Base-by-base conservation (phyloP, 2,888 invertebrate species). In the Drosophila pseudotakahashii region DNA sequence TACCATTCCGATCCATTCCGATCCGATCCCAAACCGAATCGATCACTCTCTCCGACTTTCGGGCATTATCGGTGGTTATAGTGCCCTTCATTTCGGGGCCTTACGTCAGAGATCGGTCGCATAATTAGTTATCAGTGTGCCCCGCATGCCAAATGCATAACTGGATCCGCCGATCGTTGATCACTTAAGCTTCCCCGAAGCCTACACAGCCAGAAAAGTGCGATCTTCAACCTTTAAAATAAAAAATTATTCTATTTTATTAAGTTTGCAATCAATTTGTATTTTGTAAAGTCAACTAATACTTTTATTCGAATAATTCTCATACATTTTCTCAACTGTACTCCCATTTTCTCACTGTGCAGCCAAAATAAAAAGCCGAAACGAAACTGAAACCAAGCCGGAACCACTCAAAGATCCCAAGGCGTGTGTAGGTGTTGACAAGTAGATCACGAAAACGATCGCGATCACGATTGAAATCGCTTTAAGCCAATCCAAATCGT, bases 401-500 rank as follows among this genome's bases (percentile, higher is more conserved):
- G 84, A 81, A 83, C 75, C 74, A 69, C 58, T 47, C 39, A 57
- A 62, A 37, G 42, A 44, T 44, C 6, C 36, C 64, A 58, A 87
- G 78, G 73, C 54, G 19, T 88, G 88, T 79, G 81, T 77, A 81
- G 81, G 77, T 87, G 85, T 87, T 84, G 88, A 82, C 81, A 82
- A 82, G 81, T 82, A 77, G 88, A 84, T 82, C 85, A 82, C 81
- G 88, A 87, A 71, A 86, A 70, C 51, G 59, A 71, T 52, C 59
- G 62, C 55, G 44, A 69, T 47, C 47, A 47, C 14, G 32, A 47
- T 32, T 30, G 30, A 2, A 30, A 30, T n/a, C 45, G n/a, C n/a
- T 26, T 9, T 23, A 7, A 23, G 42, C 45, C 47, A 47, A 30
- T 30, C 30, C 30, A 47, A 10, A 14, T 4, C 47, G 11, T 14